phyloP scores from a whole-genome alignment of 1,140 invertebrate genomes.

The Pristionchus pacificus region DNA sequence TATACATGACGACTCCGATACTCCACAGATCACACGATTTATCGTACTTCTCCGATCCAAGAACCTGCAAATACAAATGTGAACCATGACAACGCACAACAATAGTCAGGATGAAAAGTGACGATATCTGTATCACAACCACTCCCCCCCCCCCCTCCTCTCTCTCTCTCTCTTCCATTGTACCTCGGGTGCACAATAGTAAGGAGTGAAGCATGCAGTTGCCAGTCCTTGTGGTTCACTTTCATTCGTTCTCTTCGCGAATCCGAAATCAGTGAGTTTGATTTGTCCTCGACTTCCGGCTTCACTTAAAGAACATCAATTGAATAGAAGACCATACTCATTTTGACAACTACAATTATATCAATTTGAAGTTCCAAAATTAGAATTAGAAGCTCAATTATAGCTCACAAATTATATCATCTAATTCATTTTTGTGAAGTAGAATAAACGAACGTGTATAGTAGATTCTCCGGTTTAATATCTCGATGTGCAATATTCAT shows the following conservation, averaged over 20 bases:
- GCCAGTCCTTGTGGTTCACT: slow-evolving; percentile 73
- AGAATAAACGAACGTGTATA: too few species aligned
- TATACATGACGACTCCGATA: slow-evolving; percentile 95
- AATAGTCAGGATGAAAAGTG: slow-evolving; percentile 37
- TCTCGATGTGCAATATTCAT: slow-evolving; percentile 70
- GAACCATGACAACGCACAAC: slow-evolving; percentile 10
- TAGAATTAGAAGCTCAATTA: too few species aligned
- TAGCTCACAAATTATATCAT: too few species aligned
- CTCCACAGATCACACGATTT: slow-evolving; percentile 99
- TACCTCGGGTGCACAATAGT: slow-evolving; percentile 73
- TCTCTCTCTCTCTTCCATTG: too few species aligned
- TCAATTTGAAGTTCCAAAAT: too few species aligned
- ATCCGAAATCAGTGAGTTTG: slow-evolving; percentile 95
- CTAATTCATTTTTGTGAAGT: too few species aligned
- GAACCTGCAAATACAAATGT: slow-evolving; percentile 77
- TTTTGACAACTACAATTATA: slow-evolving; percentile 15
- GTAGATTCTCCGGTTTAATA: slow-evolving; percentile 61
- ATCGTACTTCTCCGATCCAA: slow-evolving; percentile 95
- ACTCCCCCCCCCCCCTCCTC: too few species aligned
- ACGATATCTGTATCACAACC: slow-evolving; percentile 19
- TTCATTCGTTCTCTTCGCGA: slow-evolving; percentile 75
- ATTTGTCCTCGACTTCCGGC: slow-evolving; percentile 67
- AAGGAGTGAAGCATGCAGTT: slow-evolving; percentile 96
- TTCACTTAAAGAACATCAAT: slow-evolving; percentile 31
- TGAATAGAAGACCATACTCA: too few species aligned